A percentile compares a stretch with the other conserved stretches of the same genome.
These are phyloP conservation scores for Ascidia mentula DNA, from an alignment of 23 tunicate species.

Conservation along the genomic window DNA sequence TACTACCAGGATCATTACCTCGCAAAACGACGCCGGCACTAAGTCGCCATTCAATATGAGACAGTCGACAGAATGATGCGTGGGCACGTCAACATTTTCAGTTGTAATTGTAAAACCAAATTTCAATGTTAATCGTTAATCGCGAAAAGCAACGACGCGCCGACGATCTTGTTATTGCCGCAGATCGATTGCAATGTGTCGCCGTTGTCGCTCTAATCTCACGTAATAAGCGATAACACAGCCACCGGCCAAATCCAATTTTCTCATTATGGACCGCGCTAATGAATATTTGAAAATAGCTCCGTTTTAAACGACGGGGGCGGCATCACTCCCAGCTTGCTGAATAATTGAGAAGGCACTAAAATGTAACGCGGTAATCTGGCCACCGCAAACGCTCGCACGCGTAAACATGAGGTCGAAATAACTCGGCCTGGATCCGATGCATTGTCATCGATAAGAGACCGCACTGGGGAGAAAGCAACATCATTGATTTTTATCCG, in stretches of 20 bases:
- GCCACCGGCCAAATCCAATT: conserved; percentile 9
- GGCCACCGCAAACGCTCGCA: background rate
- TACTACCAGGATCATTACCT: too few species aligned
- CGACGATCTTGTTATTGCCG: background rate
- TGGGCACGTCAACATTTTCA: too few species aligned
- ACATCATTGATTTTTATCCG: background rate
- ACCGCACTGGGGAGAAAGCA: background rate
- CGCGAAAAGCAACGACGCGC: background rate
- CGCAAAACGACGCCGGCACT: too few species aligned
- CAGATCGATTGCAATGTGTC: background rate
- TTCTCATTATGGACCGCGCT: conserved; percentile 4
- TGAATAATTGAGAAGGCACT: conserved; percentile 1
- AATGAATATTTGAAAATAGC: conserved; percentile 5
- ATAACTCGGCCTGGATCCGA: background rate
- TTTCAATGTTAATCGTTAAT: background rate
- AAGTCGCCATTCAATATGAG: too few species aligned
- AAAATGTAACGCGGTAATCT: background rate
- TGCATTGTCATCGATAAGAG: background rate
- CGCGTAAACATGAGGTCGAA: background rate
- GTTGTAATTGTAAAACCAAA: background rate
- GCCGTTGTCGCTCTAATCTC: background rate
- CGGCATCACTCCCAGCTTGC: background rate
- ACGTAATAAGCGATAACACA: background rate
- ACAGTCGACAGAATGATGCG: too few species aligned
- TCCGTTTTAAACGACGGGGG: background rate